Conservation (phyloP, 2,888 invertebrate species). For the Pachymerium ferrugineum region DNA sequence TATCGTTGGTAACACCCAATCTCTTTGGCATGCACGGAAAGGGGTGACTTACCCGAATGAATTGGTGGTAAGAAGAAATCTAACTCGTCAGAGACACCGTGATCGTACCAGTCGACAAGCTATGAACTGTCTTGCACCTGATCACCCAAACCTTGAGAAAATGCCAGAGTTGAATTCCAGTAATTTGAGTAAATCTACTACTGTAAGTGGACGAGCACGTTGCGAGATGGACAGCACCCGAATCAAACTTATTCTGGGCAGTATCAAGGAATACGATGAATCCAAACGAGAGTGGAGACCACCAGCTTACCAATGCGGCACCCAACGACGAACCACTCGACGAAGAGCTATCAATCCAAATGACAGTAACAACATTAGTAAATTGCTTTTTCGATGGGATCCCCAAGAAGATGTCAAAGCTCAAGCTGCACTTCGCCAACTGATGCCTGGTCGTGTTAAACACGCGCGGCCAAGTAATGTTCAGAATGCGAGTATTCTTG, state of each 20-base stretch:
- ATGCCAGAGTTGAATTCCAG: not conserved
- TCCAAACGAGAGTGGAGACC: not conserved
- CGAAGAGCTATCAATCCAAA: not conserved
- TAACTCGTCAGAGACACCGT: not conserved
- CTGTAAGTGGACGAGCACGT: not conserved
- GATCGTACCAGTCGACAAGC: not conserved
- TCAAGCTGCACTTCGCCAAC: not conserved
- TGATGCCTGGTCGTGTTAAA: not conserved
- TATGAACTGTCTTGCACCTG: not conserved
- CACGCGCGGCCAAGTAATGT: not conserved
- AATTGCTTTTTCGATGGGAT: not conserved
- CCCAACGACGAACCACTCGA: not conserved
- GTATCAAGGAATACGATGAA: not conserved
- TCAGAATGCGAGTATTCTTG: not conserved
- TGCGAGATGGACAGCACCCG: not conserved
- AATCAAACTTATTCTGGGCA: not conserved
- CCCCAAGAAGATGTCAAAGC: not conserved
- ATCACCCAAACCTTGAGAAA: not conserved
- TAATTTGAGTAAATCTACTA: not conserved
- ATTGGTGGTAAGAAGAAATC: not conserved
- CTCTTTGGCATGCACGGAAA: not conserved
- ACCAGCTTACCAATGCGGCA: not conserved
- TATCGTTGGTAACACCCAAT: not conserved
- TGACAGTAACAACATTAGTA: slow-evolving; percentile 11
- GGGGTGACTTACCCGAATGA: not conserved